Base-by-base conservation (phyloP, 1,140 invertebrate genomes). In the Diplogasteroides magnus region DNA sequence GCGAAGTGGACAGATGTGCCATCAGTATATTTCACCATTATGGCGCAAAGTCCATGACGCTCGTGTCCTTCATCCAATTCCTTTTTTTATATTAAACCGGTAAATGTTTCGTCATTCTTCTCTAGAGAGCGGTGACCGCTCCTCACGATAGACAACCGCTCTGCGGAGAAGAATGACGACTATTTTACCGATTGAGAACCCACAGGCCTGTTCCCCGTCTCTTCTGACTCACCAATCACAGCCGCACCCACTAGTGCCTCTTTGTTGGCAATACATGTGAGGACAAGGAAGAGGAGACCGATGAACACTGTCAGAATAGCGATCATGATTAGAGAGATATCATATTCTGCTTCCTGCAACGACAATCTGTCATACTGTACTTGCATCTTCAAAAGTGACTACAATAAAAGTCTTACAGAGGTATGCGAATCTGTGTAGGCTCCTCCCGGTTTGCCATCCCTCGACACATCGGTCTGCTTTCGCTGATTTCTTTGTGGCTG, bases 221-320 rank as follows among this genome's bases (percentile, higher is more conserved):
- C 19, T 11, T 19, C 6, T 19, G 37, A 48, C 37, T 48, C 6
- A 48, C 19, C 37, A 48, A 48, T 19, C 6, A 68, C n/a, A 64
- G 28, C 57, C 2, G 57, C 31, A 6, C 57, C 31, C 13, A 29
- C 57, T n/a, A 68, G 3, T 6, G 14, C 29, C 15, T 68, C 57
- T n/a, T 48, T 48, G n/a, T 48, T 48, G n/a, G 66, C 31, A 25
- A 56, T 29, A 27, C 25, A n/a, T 14, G 62, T 27, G 28, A 66
- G 62, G 13, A 31, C 66, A n/a, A n/a, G 25, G 26, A 23, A 6
- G 6, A 68, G 1, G 3, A 68, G 6, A n/a, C 2, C 28, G 1
- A 61, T 13, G 66, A 68, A 68, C 14, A 26, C 2, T 15, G 28
- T 19, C 13, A 68, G 66, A 1, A 68, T 64, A n/a, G 29, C 14